These are phyloP conservation scores for Drosophila phalerata DNA, from an alignment of 2,888 invertebrate genomes.

Conservation along the genomic window DNA sequence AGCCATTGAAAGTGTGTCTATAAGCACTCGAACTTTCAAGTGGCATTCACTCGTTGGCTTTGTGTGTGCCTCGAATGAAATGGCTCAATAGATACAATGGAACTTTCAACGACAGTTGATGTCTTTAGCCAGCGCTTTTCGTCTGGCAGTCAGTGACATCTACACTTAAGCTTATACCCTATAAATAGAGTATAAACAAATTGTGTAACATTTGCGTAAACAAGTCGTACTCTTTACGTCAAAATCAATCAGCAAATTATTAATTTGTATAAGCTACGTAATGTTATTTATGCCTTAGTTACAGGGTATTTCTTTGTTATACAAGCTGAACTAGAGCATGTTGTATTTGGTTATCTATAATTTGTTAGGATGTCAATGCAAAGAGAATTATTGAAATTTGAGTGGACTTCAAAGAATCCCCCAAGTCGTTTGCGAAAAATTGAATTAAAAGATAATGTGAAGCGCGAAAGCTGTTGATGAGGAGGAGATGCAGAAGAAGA, in stretches of 20 bases:
- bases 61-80: conserved; percentile 59
- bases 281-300: too few species aligned
- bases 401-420: conserved; percentile 76
- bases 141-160: conserved; percentile 14
- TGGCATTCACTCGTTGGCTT: conserved; percentile 49
- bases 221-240: neutral
- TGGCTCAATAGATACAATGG: conserved; percentile 60
- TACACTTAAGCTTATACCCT: conserved; percentile 14
- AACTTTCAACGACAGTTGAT: conserved; percentile 57
- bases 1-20: conserved; percentile 77
- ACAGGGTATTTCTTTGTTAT: conserved; percentile 3
- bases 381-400: conserved; percentile 79
- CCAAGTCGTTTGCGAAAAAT: conserved; percentile 68
- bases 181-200: neutral
- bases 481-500: neutral
- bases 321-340: neutral
- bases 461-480: conserved; percentile 42
- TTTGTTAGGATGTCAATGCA: conserved; percentile 68
- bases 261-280: too few species aligned
- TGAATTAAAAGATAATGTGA: conserved; percentile 77
- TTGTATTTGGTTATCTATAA: conserved; percentile 48
- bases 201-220: too few species aligned
- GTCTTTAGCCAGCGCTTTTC: conserved; percentile 32
- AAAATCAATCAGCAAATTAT: neutral
- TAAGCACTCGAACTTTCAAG: conserved; percentile 69